A percentile compares a stretch with the other conserved stretches of the same genome.
Evolutionary conservation across 2,797 vertebrate genomes (phyloP).

Genomic region (Cossypha polioptera): DNA sequence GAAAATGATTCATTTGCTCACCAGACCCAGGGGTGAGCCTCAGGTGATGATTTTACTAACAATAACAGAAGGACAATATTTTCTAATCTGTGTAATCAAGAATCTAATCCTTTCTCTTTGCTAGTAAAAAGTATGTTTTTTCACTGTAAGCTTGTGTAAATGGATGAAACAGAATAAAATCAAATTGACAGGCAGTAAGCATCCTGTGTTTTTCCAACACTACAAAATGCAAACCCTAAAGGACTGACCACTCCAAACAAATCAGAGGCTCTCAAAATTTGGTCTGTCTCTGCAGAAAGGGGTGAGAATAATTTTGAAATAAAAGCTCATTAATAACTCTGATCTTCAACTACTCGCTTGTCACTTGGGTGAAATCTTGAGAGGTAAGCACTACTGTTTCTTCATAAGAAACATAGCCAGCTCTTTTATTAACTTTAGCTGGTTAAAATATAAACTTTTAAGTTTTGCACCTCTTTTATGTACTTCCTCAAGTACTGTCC

Average conservation of each 20-base stretch:
- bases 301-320: background rate
- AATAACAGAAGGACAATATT: conserved; percentile 5
- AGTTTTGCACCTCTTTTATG: background rate
- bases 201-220: background rate
- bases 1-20: conserved; percentile 1
- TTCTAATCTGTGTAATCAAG: conserved; percentile 31
- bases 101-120: conserved; percentile 11
- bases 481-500: background rate
- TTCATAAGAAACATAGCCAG: background rate
- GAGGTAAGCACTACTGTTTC: background rate
- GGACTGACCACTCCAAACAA: background rate
- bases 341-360: background rate
- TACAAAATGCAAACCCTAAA: background rate
- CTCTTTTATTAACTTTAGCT: background rate
- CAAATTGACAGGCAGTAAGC: background rate
- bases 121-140: background rate
- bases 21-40: background rate
- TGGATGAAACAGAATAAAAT: background rate
- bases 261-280: background rate
- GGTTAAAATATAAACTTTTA: background rate
- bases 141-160: background rate
- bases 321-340: background rate
- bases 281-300: background rate
- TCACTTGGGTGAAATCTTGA: background rate
- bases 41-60: conserved; percentile 26